Percentiles rank a stretch among this genome's conserved stretches.
Conservation (phyloP, 2,113 vertebrate species). For the Galemys pyrenaicus region DNA sequence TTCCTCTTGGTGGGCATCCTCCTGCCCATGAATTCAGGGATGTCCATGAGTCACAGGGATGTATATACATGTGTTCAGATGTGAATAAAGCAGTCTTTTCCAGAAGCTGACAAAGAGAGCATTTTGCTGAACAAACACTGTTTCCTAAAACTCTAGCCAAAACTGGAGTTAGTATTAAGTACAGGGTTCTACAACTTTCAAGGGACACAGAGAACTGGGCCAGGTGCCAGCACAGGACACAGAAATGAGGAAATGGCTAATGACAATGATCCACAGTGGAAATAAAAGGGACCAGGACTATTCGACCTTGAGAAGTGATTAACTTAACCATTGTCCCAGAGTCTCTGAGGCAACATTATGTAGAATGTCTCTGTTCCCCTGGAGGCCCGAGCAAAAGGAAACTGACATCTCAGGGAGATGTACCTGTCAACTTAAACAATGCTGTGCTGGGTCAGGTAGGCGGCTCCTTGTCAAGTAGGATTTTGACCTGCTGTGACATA, state of each 20-base stretch:
- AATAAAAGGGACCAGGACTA: slow-evolving; percentile 24
- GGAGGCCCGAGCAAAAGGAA: slow-evolving; percentile 40
- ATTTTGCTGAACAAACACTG: slow-evolving; percentile 44
- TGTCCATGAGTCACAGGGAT: not conserved
- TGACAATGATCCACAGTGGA: not conserved
- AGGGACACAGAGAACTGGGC: slow-evolving; percentile 45
- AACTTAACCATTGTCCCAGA: slow-evolving; percentile 22
- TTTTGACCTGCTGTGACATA: not conserved
- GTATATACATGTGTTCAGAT: not conserved
- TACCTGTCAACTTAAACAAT: slow-evolving; percentile 8
- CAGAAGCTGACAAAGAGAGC: slow-evolving; percentile 16
- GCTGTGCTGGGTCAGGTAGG: not conserved
- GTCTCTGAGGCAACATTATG: slow-evolving; percentile 39
- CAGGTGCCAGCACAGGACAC: slow-evolving; percentile 36
- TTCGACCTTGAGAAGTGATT: slow-evolving; percentile 63
- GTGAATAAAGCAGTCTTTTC: not conserved
- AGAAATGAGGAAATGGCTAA: slow-evolving; percentile 61
- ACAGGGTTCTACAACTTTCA: slow-evolving; percentile 46
- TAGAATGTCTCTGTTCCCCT: slow-evolving; percentile 37
- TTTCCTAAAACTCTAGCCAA: slow-evolving; percentile 44
- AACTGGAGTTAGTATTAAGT: slow-evolving; percentile 30
- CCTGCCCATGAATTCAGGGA: not conserved
- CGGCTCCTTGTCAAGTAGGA: not conserved
- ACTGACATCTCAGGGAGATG: not conserved
- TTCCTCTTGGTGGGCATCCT: not conserved